A percentile compares a stretch with the other conserved stretches of the same genome.
Evolutionary conservation across 1,140 invertebrate species (phyloP).

Genomic region (Patella vulgata): DNA sequence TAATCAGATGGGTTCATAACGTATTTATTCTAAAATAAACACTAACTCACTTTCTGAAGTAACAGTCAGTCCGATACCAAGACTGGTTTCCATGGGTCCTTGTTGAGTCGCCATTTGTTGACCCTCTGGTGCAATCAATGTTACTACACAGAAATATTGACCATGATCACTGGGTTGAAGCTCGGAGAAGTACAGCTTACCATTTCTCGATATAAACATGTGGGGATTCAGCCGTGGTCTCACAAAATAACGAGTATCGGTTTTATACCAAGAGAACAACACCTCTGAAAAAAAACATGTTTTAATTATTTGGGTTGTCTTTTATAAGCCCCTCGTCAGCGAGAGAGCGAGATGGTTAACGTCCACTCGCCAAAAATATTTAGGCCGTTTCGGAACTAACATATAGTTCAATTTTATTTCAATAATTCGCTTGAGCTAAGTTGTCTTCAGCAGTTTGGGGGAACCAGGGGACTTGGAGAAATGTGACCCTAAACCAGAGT

Average conservation of each 20-base stretch:
- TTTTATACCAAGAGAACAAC: constrained; percentile 39
- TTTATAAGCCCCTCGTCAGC: not conserved
- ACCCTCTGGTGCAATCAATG: constrained; percentile 24
- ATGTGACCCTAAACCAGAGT: too few species aligned
- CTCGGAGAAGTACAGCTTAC: constrained; percentile 44
- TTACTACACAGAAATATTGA: constrained; percentile 46
- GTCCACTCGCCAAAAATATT: not conserved
- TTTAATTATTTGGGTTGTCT: not conserved
- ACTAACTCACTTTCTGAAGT: constrained; percentile 39
- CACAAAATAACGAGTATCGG: constrained; percentile 23
- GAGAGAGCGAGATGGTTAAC: not conserved
- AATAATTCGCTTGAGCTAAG: too few species aligned
- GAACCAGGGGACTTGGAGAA: too few species aligned
- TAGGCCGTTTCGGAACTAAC: too few species aligned
- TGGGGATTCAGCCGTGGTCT: constrained; percentile 30
- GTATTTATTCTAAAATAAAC: not conserved
- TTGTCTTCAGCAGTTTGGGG: not conserved
- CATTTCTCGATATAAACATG: constrained; percentile 41
- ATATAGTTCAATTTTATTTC: too few species aligned
- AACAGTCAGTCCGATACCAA: constrained; percentile 40
- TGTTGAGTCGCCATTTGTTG: constrained; percentile 24
- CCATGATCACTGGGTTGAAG: constrained; percentile 32
- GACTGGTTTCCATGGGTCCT: constrained; percentile 35
- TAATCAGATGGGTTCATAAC: too few species aligned
- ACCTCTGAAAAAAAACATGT: constrained; percentile 35